Evolutionary conservation across 2,888 invertebrate genomes (phyloP).

Genomic region (Cerastoderma edule): DNA sequence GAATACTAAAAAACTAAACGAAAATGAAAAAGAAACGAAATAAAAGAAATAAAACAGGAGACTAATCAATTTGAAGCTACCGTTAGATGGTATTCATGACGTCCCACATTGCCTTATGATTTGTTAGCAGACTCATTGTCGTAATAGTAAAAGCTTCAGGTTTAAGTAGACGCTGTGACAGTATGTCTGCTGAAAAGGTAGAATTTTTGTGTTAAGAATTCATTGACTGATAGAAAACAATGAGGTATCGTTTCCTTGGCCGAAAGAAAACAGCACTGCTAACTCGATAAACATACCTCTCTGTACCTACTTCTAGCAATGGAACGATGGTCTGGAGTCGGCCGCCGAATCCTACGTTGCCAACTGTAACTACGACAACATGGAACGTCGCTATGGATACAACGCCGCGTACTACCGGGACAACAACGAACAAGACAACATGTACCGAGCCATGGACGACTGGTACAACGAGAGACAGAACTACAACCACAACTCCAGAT

Average conservation of each 20-base stretch:
- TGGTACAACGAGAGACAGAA: constrained; percentile 11
- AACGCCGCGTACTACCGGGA: constrained; percentile 13
- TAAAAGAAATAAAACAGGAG: too few species aligned
- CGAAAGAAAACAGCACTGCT: background rate
- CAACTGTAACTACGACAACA: constrained; percentile 2
- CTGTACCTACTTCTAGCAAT: background rate
- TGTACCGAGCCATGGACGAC: constrained; percentile 2
- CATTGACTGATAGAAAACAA: too few species aligned
- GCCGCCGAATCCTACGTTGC: constrained; percentile 13
- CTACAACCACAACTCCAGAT: constrained; percentile 3
- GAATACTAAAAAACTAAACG: too few species aligned
- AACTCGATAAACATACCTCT: background rate
- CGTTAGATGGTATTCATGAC: too few species aligned
- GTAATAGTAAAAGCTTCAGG: background rate
- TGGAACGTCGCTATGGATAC: background rate
- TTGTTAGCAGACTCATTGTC: background rate
- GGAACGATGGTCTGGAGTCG: background rate
- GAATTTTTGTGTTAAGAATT: too few species aligned
- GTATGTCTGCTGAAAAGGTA: background rate
- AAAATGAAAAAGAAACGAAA: too few species aligned
- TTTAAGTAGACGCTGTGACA: background rate
- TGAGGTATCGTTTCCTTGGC: too few species aligned
- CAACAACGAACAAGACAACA: background rate
- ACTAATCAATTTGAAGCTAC: too few species aligned
- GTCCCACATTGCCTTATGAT: too few species aligned